A percentile compares a stretch with the other conserved stretches of the same genome.
These are phyloP conservation scores for Thinocorus orbignyianus DNA, from an alignment of 2,113 vertebrate genomes.

Conservation along the genomic window DNA sequence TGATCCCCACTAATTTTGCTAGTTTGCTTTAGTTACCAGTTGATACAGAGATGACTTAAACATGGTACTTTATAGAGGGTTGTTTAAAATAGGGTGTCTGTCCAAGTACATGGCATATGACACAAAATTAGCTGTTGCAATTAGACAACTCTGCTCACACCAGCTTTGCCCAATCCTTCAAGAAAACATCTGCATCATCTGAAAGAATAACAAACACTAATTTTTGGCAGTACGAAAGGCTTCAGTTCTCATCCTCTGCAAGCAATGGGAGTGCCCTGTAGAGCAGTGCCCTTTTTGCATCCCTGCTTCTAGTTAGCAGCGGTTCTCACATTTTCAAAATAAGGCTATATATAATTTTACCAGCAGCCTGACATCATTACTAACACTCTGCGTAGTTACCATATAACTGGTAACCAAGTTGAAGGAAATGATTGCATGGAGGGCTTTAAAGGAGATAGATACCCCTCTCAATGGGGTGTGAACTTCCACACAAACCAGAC, in stretches of 20 bases:
- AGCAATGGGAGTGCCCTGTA: background rate
- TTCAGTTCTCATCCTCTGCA: conserved; percentile 1
- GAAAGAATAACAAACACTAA: background rate
- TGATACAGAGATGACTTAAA: background rate
- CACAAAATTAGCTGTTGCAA: background rate
- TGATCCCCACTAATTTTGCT: background rate
- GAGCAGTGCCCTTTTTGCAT: background rate
- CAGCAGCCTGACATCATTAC: conserved; percentile 4
- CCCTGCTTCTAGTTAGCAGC: background rate
- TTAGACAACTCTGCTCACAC: background rate
- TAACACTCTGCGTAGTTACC: background rate
- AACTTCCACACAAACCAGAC: background rate
- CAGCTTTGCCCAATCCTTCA: background rate
- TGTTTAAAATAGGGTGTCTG: background rate
- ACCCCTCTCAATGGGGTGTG: background rate
- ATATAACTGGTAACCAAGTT: background rate
- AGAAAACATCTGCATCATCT: background rate
- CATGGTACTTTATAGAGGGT: background rate
- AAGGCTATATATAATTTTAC: conserved; percentile 1
- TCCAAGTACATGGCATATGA: background rate
- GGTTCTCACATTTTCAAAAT: conserved; percentile 12
- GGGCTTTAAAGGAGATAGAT: background rate
- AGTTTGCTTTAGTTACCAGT: conserved; percentile 13
- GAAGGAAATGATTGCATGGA: background rate
- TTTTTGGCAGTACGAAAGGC: background rate